A percentile compares a stretch with the other conserved stretches of the same genome.
These are phyloP conservation scores for Spermophilus dauricus DNA, from an alignment of 2,113 vertebrate genomes.

Conservation along the genomic window DNA sequence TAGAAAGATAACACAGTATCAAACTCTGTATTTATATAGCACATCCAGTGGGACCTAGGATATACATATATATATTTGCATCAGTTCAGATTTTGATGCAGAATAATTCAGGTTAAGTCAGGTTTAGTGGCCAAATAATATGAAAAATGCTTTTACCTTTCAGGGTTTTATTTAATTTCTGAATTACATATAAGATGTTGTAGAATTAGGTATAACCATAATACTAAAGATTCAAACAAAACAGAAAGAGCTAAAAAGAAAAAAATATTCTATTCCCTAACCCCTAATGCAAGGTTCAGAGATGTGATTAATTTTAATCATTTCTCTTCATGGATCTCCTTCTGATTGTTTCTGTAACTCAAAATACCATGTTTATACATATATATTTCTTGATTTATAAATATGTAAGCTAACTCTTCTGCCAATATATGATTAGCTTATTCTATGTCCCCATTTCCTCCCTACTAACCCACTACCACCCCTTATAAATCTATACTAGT, in stretches of 20 bases:
- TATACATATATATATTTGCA: not conserved
- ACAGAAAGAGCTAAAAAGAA: not conserved
- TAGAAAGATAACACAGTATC: not conserved
- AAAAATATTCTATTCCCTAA: not conserved
- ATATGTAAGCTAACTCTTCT: slow-evolving; percentile 2
- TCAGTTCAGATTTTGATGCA: slow-evolving; percentile 24
- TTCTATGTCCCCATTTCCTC: not conserved
- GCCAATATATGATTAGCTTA: not conserved
- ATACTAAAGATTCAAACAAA: not conserved
- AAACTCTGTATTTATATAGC: not conserved
- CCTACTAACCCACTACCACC: not conserved
- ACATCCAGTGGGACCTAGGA: not conserved
- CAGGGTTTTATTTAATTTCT: not conserved
- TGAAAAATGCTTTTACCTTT: not conserved
- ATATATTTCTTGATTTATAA: slow-evolving; percentile 24
- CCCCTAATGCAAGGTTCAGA: not conserved
- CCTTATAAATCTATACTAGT: not conserved
- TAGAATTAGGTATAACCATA: not conserved
- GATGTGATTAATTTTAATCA: not conserved
- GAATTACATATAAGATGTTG: not conserved
- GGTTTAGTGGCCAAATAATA: slow-evolving; percentile 22
- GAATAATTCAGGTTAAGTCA: slow-evolving; percentile 43
- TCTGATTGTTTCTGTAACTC: not conserved
- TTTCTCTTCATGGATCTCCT: not conserved
- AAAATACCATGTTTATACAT: not conserved